Base-by-base conservation (phyloP, 2,797 vertebrate species). In the Decapterus maruadsi region DNA sequence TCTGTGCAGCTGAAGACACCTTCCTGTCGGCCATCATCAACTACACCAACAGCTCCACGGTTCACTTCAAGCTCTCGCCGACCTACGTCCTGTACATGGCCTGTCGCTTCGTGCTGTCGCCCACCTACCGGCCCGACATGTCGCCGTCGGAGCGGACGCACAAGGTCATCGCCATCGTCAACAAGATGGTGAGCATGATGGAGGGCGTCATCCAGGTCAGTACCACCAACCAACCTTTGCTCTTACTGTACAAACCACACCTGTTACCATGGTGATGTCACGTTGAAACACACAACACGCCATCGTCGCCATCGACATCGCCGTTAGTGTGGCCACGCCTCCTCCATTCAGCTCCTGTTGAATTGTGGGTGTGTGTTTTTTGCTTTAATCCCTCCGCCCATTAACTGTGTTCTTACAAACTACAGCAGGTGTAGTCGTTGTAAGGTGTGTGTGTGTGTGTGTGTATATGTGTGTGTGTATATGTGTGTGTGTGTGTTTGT, bases 181-280 rank as follows among this genome's bases (percentile, higher is more conserved):
- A 97, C 96, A 99, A 98, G 97, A 99, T 99, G 98, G 98, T 99
- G 96, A 98, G 95, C 97, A 99, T 99, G 98, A 99, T 99, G 97
- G 98, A 99, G 93, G 96, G 97, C 61, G 98, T 99, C 83, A 99
- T 99, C 90, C 97, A 99, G 98, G 98, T 99, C 87, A 95, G 97
- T 94, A 75, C 40, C 42, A 1, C 17, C 1, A 0, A 26, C 26
- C 26, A 26, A 26, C 26, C 26, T n/a, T n/a, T 34, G 26, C 48
- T 48, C 40, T 43, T 48, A 26, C 26, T 26, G 26, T 26, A 26
- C 26, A 26, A 26, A 26, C 26, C 9, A 22, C 1, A 17, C 22
- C 4, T 34, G 12, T 19, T 13, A 10, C 8, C 6, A 3, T 31
- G 26, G 26, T 10, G 0, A 3, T 17, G 55, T 75, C 22, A 4